Evolutionary conservation across 2,113 vertebrate species (phyloP), one percentile per base, ranked within the genome.

Genomic region (Opisthocomus hoazin): DNA sequence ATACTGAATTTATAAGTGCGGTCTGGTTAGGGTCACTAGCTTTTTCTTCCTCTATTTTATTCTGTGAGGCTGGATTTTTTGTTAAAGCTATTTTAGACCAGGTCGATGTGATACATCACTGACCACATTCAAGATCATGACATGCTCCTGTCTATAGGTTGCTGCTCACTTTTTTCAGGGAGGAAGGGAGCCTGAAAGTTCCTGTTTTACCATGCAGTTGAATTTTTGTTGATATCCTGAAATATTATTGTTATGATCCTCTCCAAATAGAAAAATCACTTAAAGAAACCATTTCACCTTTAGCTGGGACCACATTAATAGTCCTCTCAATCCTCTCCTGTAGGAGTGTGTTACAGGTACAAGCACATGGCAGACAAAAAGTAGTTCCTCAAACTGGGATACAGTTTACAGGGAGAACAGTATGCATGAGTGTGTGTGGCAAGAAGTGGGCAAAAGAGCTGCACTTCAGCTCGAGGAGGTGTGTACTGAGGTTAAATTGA

Each of bases 361-460:
- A 48, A 63, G 51, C 11, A 58, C 1, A 3, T 51, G 58, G 65
- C 13, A 65, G 74, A 36, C 32, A 60, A 83, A 89, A 83, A n/a
- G n/a, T 30, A 71, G 37, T 32, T 66, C 65, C 36, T 66, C 34
- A 34, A 29, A 36, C 39, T 34, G 37, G 63, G 24, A 69, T 8
- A 43, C 0, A 0, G 39, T 45, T 21, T 73, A 32, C 57, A 84
- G 12, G 26, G 15, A 69, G 41, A 57, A 60, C 0, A 0, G 10
- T 19, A 32, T 18, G n/a, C n/a, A 46, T 15, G 16, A 60, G 15
- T 11, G 15, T 43, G 15, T 24, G 6, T 51, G 27, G 15, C 13
- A 76, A 51, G 24, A 82, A 69, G n/a, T 4, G 4, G 26, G 30
- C 10, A 32, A 61, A 61, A 54, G 24, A 56, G 13, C 30, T 48